A percentile compares a stretch with the other conserved stretches of the same genome.
phyloP scores from a whole-genome alignment of 2,797 vertebrate genomes.

The Sebastes hubbsi region DNA sequence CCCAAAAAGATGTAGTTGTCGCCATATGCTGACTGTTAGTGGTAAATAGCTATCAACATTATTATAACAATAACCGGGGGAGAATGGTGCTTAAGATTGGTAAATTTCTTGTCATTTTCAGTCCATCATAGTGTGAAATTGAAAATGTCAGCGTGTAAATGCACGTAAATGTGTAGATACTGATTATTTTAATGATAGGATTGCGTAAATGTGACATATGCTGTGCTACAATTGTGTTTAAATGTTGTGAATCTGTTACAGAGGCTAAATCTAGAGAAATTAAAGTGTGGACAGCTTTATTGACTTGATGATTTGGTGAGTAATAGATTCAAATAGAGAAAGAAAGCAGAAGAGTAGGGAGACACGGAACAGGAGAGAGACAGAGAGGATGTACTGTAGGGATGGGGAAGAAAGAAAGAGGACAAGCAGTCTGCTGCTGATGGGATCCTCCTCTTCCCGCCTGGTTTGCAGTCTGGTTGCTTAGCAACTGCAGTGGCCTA shows the following conservation, averaged over 20 bases:
- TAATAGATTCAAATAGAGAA: background rate
- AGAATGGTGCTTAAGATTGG: background rate
- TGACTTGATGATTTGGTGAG: background rate
- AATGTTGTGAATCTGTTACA: background rate
- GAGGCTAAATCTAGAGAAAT: background rate
- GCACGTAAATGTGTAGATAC: background rate
- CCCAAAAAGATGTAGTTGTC: background rate
- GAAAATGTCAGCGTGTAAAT: background rate
- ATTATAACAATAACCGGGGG: background rate
- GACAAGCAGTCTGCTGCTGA: conserved; percentile 76
- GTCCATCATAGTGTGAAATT: background rate
- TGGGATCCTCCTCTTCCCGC: conserved; percentile 79
- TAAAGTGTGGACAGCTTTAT: background rate
- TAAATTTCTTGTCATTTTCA: background rate
- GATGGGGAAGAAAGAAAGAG: conserved; percentile 62
- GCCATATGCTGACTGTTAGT: background rate
- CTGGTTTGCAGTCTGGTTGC: conserved; percentile 83
- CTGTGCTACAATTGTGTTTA: background rate
- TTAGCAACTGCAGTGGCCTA: conserved; percentile 83
- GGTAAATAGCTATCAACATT: background rate
- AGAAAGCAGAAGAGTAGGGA: background rate
- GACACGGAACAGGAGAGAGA: background rate
- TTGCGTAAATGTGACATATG: background rate
- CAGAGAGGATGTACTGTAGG: conserved; percentile 10
- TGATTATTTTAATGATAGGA: background rate